Base-by-base conservation (phyloP, 2,113 vertebrate species). In the Ibidorhyncha struthersii region DNA sequence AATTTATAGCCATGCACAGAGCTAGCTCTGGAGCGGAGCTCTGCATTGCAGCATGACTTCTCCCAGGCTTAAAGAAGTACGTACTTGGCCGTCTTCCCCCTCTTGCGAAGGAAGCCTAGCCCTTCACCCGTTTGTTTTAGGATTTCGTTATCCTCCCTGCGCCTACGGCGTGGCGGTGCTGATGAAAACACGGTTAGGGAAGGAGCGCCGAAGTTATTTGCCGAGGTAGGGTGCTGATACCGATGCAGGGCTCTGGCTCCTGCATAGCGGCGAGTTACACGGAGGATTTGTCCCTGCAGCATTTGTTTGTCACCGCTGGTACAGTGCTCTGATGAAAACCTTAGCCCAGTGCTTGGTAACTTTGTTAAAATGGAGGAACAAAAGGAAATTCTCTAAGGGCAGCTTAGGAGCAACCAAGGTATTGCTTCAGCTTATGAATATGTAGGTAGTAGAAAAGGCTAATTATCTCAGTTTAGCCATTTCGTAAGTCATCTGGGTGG, bases 41-140 rank as follows among this genome's bases (percentile, higher is more conserved):
- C 93, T 96, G 94, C 97, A 96, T 95, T 96, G 95, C 95, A 94
- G 94, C 78, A 50, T 0, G 40, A 77, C 41, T 72, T 76, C 61
- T 87, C 63, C 59, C 45, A 22, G n/a, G 32, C 84, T 69, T 10
- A 15, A 53, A 79, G 81, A 53, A 40, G 15, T 22, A 76, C 13
- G 14, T 85, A 73, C 86, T 71, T 89, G 71, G 61, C 58, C 20
- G 7, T 66, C 16, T 32, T 90, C 34, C 40, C 43, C 0, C 4
- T 17, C 1, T 34, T 58, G 14, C 41, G 16, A n/a, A 27, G 53
- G 90, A 78, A 79, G 30, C 36, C 17, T 9, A 7, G 59, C 59
- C 9, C 43, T 29, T 14, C 4, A 8, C 4, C 26, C 14, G 0
- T 6, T 18, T 4, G 40, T 6, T 74, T 9, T 5, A 10, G 55